Conservation (phyloP, 2,888 invertebrate genomes). For the Chymomyza caudatula region DNA sequence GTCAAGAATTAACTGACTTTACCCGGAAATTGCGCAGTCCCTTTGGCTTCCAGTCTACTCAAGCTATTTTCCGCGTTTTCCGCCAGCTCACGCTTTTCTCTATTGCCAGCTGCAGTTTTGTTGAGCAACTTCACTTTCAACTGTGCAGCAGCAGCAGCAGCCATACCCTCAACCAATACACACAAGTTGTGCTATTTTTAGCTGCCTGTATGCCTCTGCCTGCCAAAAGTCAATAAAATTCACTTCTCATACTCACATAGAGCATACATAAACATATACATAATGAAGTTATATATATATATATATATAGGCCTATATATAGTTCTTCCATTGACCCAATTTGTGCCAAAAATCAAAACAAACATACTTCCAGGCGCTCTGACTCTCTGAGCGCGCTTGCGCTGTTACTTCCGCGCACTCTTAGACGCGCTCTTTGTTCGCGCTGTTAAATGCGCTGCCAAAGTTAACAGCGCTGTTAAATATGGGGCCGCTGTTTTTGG, state of each 20-base stretch:
- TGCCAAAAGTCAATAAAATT: constrained; percentile 56
- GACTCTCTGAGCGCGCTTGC: constrained; percentile 20
- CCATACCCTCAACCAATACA: not conserved
- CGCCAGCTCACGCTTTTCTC: too few relatives aligned
- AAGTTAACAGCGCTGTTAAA: not conserved
- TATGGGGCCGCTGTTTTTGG: constrained; percentile 36
- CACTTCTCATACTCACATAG: constrained; percentile 18
- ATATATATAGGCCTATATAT: not conserved
- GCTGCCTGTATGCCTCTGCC: constrained; percentile 14
- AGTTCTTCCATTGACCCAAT: constrained; percentile 60
- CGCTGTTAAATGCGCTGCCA: constrained; percentile 37
- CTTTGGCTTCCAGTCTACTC: not conserved
- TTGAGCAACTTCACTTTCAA: not conserved
- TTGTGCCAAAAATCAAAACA: constrained; percentile 53
- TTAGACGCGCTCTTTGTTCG: not conserved
- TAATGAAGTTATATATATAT: not conserved
- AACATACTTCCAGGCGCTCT: constrained; percentile 42
- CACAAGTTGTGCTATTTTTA: constrained; percentile 54
- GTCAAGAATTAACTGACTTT: not conserved
- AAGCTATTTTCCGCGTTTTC: not conserved
- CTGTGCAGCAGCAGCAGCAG: not conserved
- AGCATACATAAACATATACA: not conserved
- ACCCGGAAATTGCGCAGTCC: not conserved
- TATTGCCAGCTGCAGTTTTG: not conserved
- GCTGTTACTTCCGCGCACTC: not conserved